Evolutionary conservation across 2,797 vertebrate genomes (phyloP).

Genomic region (Hypotaenidia okinawae): DNA sequence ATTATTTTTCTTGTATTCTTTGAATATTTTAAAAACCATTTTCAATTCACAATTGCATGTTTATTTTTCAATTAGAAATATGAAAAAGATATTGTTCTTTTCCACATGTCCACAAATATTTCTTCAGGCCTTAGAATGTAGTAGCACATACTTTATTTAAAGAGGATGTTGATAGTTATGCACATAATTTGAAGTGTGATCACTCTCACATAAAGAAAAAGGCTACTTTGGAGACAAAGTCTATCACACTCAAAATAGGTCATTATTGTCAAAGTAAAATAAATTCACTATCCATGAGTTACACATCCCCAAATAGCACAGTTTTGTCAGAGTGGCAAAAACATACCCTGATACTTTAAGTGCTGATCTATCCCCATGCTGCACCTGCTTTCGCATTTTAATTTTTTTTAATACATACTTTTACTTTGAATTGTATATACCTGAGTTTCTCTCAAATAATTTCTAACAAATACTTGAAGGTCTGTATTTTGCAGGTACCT

Average conservation of each 20-base stretch:
- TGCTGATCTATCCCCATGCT: neutral
- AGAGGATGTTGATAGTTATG: neutral
- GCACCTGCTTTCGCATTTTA: no score
- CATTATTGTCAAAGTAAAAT: neutral
- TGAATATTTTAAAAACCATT: neutral
- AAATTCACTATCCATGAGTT: neutral
- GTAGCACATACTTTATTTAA: neutral
- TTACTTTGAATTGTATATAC: neutral
- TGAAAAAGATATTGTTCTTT: neutral
- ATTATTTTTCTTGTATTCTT: neutral
- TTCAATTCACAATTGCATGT: neutral
- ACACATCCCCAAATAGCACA: neutral
- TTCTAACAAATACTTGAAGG: neutral
- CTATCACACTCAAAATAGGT: neutral
- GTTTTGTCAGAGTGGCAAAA: neutral
- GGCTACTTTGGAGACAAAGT: neutral
- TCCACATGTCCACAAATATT: neutral
- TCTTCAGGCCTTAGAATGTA: neutral
- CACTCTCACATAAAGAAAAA: neutral
- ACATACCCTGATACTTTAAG: neutral
- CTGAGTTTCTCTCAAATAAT: neutral
- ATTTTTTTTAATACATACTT: neutral
- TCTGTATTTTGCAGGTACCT: neutral
- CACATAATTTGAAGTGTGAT: neutral
- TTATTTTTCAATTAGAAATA: neutral